phyloP scores from a whole-genome alignment of 2,888 invertebrate species.

The Mimachlamys varia region DNA sequence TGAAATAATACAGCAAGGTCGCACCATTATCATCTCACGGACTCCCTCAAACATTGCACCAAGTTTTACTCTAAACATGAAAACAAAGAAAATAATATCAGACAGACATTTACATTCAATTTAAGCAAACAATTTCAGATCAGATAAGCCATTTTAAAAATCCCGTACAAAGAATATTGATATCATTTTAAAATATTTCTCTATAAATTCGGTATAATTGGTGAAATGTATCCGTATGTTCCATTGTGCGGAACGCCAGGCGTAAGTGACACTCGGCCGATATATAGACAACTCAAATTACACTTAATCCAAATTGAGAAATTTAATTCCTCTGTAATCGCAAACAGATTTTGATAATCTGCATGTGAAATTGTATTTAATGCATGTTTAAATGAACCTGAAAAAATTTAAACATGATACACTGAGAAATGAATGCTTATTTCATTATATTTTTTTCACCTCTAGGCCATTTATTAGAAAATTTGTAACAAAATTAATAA shows the following conservation, averaged over 20 bases:
- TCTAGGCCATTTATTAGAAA: not conserved
- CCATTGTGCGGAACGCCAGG: not conserved
- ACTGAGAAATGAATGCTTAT: not conserved
- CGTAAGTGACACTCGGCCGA: not conserved
- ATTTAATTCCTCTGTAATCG: not conserved
- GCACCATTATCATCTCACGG: not conserved
- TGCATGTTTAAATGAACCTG: not conserved
- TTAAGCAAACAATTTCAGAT: conserved; percentile 12
- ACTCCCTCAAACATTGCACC: conserved; percentile 36
- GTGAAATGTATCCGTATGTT: not conserved
- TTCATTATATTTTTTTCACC: not conserved
- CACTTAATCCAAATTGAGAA: not conserved
- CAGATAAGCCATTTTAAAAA: conserved; percentile 21
- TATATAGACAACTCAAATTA: conserved; percentile 14
- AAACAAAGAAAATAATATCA: conserved; percentile 10
- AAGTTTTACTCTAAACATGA: not conserved
- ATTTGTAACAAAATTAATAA: conserved; percentile 21
- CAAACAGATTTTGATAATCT: conserved; percentile 34
- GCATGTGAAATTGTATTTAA: not conserved
- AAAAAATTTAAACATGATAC: conserved; percentile 1
- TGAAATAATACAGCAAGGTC: conserved; percentile 24
- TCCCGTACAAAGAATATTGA: conserved; percentile 19
- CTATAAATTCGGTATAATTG: conserved; percentile 29
- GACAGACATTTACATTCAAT: conserved; percentile 23
- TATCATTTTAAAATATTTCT: conserved; percentile 22